Conservation (phyloP, 1,140 invertebrate genomes). For the Heliconius eleuchia region DNA sequence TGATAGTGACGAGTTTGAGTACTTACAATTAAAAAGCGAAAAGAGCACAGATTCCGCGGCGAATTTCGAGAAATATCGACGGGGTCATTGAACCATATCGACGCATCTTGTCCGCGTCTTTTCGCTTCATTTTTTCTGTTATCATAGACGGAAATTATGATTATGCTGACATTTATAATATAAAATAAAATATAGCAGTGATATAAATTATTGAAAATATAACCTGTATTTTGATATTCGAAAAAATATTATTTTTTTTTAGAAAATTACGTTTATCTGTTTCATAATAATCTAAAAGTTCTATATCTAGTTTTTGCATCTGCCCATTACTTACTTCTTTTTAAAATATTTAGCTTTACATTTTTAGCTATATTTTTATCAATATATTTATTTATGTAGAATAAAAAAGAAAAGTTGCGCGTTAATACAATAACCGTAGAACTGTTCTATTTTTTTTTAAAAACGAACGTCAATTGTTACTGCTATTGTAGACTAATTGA, state of each 20-base stretch:
- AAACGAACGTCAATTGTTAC: slow-evolving; percentile 22
- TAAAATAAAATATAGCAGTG: background rate
- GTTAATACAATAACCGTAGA: slow-evolving; percentile 9
- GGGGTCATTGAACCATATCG: slow-evolving; percentile 73
- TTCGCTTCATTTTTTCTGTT: slow-evolving; percentile 55
- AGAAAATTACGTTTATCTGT: background rate
- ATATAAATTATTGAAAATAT: background rate
- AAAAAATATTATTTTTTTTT: background rate
- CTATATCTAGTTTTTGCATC: background rate
- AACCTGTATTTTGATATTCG: background rate
- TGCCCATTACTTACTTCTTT: background rate
- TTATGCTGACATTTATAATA: slow-evolving; percentile 29
- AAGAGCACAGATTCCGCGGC: slow-evolving; percentile 73
- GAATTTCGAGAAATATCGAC: slow-evolving; percentile 80
- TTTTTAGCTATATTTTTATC: too few relatives aligned
- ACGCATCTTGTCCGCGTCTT: slow-evolving; percentile 72
- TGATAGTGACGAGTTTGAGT: slow-evolving; percentile 59
- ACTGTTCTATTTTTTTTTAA: slow-evolving; percentile 22
- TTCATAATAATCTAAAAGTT: background rate
- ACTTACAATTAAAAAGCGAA: slow-evolving; percentile 78
- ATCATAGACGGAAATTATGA: slow-evolving; percentile 29
- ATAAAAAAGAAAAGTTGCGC: background rate
- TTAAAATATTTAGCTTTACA: too few relatives aligned
- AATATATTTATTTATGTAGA: background rate
- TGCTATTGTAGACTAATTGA: slow-evolving; percentile 39